Conservation (phyloP, 2,113 vertebrate species). For the Lasiurus cinereus region DNA sequence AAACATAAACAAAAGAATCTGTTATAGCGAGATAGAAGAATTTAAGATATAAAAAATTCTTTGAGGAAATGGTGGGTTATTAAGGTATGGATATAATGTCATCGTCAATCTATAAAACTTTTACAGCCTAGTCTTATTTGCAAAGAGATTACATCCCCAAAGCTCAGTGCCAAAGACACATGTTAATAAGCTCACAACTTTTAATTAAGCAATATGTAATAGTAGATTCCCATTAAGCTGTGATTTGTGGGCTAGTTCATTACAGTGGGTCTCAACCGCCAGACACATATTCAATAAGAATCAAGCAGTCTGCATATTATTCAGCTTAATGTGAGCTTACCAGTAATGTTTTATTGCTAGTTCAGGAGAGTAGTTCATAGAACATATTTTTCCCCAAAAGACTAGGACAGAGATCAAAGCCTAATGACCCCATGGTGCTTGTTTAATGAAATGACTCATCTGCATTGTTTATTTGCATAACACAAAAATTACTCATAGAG, state of each 20-base stretch:
- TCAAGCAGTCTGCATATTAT: constrained; percentile 96
- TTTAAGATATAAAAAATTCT: constrained; percentile 90
- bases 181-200: constrained; percentile 99
- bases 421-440: constrained; percentile 87
- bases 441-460: constrained; percentile 88
- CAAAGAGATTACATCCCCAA: constrained; percentile 93
- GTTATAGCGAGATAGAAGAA: constrained; percentile 63
- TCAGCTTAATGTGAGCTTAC: constrained; percentile 94
- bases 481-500: constrained; percentile 84
- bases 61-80: constrained; percentile 95
- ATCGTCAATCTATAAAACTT: constrained; percentile 98
- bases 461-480: constrained; percentile 89
- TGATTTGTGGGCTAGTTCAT: constrained; percentile 99
- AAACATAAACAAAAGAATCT: constrained; percentile 73
- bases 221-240: constrained; percentile 98
- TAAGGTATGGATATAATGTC: constrained; percentile 95
- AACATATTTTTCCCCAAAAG: constrained; percentile 90
- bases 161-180: constrained; percentile 96
- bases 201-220: constrained; percentile 99
- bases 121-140: constrained; percentile 94
- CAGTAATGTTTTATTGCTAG: constrained; percentile 95
- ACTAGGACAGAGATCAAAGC: constrained; percentile 87
- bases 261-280: constrained; percentile 94
- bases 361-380: constrained; percentile 90
- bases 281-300: constrained; percentile 99